Conservation (phyloP, 2,888 invertebrate genomes). For the Pyrochroa serraticornis region DNA sequence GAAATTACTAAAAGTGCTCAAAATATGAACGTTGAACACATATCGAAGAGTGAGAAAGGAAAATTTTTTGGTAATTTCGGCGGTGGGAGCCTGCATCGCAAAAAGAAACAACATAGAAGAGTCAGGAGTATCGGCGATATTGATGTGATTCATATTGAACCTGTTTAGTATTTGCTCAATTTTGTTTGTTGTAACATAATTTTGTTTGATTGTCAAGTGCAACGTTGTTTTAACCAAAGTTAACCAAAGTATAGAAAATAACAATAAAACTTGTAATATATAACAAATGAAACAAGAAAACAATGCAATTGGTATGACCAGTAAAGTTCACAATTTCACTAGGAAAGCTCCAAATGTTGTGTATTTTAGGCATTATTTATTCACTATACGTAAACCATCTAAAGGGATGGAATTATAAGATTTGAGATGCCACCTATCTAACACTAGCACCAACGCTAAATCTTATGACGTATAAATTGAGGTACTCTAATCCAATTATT, state of each 20-base stretch:
- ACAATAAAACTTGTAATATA: constrained; percentile 6
- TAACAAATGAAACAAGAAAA: neutral
- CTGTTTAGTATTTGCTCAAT: constrained; percentile 36
- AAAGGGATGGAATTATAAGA: no score
- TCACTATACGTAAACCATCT: no score
- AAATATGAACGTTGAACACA: constrained; percentile 33
- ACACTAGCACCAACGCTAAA: neutral
- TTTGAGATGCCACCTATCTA: no score
- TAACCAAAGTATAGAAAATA: constrained; percentile 9
- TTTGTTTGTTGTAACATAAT: constrained; percentile 8
- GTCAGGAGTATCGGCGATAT: constrained; percentile 80
- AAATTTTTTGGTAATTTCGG: constrained; percentile 45
- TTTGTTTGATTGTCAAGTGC: constrained; percentile 8
- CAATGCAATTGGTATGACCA: no score
- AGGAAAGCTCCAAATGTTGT: constrained; percentile 4
- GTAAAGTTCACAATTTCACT: no score
- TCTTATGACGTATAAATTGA: neutral
- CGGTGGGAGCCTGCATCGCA: constrained; percentile 58
- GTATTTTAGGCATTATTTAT: no score
- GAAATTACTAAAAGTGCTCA: constrained; percentile 42
- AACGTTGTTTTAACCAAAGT: constrained; percentile 11
- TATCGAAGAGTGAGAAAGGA: constrained; percentile 31
- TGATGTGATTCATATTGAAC: constrained; percentile 63
- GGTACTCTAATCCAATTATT: neutral
- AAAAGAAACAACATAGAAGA: constrained; percentile 66